Evolutionary conservation across 2,113 vertebrate genomes (phyloP).

Genomic region (Taxidea taxus): DNA sequence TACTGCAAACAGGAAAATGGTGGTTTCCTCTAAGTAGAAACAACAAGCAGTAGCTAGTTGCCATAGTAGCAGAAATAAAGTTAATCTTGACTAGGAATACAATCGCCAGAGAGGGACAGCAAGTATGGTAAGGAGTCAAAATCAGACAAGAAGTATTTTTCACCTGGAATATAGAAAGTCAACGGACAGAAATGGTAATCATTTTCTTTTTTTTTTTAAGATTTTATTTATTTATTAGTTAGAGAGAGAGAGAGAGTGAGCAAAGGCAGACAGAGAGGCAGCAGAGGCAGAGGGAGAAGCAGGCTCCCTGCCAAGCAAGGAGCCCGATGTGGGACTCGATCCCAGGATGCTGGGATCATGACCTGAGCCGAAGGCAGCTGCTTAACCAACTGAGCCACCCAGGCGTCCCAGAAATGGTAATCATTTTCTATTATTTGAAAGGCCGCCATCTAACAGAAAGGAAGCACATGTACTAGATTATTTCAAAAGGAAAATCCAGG

Average conservation of each 20-base stretch:
- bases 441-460: neutral
- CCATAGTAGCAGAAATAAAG: conserved; percentile 42
- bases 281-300: no score
- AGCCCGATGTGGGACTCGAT: no score
- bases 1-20: conserved; percentile 45
- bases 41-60: conserved; percentile 23
- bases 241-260: no score
- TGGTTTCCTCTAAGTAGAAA: conserved; percentile 24
- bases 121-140: neutral
- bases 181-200: neutral
- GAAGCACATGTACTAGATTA: conserved; percentile 7
- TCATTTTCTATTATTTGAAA: neutral
- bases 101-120: neutral
- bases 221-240: no score
- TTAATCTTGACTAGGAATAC: conserved; percentile 22
- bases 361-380: no score
- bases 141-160: neutral
- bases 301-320: no score
- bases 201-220: no score
- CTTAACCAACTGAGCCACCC: no score
- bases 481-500: conserved; percentile 10
- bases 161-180: neutral
- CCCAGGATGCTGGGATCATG: no score
- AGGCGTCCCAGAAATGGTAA: neutral
- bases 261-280: no score